Percentiles rank a stretch among this genome's conserved stretches.
Conservation (phyloP, 2,113 vertebrate genomes). For the Pituophis catenifer region DNA sequence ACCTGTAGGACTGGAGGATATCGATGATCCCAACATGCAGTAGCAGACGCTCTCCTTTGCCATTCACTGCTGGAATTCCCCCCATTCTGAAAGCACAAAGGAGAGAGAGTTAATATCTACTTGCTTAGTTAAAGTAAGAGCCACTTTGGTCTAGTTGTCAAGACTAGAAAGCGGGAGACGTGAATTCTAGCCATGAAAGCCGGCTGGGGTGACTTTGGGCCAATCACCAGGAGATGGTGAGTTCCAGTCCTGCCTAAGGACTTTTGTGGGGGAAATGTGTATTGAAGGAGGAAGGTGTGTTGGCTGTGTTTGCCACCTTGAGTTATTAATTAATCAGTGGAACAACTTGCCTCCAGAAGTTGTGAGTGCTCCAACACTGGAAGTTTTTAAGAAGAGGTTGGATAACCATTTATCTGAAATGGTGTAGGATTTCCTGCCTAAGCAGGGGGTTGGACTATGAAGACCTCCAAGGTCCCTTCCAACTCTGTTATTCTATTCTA, state of each 20-base stretch:
- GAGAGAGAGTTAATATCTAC: not conserved
- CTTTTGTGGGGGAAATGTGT: not conserved
- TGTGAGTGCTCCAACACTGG: too few relatives aligned
- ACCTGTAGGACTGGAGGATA: slow-evolving; percentile 98
- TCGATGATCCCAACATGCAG: slow-evolving; percentile 96
- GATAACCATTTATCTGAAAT: too few relatives aligned
- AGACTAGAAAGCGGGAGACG: not conserved
- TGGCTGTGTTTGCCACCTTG: too few relatives aligned
- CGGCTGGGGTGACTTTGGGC: not conserved
- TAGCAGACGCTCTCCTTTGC: slow-evolving; percentile 89
- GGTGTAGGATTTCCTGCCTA: too few relatives aligned
- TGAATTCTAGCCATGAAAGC: not conserved
- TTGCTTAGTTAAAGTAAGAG: not conserved
- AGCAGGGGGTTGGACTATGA: too few relatives aligned
- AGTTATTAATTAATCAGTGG: too few relatives aligned
- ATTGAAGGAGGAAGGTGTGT: not conserved
- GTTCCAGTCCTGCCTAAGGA: not conserved
- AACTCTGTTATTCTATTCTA: too few relatives aligned
- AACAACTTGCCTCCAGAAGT: too few relatives aligned
- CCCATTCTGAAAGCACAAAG: slow-evolving; percentile 83
- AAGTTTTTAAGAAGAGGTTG: too few relatives aligned
- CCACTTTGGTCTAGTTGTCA: not conserved
- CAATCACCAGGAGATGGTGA: not conserved
- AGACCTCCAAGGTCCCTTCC: too few relatives aligned
- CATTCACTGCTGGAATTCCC: slow-evolving; percentile 92